Evolutionary conservation across 2,797 vertebrate species (phyloP).

Genomic region (Pempheris klunzingeri): DNA sequence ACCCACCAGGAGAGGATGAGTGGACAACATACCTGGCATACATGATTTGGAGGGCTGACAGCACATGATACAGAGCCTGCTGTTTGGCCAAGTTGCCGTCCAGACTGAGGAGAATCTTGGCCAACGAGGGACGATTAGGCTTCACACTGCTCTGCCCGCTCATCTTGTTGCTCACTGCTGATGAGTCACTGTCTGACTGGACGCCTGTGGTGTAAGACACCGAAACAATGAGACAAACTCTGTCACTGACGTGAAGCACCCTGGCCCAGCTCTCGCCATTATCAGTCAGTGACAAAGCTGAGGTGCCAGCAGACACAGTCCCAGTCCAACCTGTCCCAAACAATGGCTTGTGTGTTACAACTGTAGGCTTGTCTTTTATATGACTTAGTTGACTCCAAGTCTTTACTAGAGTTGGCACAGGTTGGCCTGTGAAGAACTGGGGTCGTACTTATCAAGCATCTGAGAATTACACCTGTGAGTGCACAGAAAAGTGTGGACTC

Average conservation of each 20-base stretch:
- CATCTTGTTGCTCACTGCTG: conserved; percentile 92
- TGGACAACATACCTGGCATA: conserved; percentile 92
- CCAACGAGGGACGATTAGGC: conserved; percentile 94
- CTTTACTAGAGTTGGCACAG: not conserved
- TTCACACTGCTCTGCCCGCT: conserved; percentile 90
- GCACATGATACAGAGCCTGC: conserved; percentile 94
- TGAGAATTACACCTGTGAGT: too few relatives aligned
- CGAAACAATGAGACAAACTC: conserved; percentile 26
- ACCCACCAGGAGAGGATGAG: not conserved
- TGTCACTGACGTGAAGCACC: not conserved
- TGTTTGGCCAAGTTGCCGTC: conserved; percentile 97
- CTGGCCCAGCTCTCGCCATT: not conserved
- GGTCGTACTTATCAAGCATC: not conserved
- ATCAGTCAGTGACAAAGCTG: not conserved
- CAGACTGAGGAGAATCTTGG: conserved; percentile 96
- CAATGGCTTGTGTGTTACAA: not conserved
- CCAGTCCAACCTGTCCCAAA: not conserved
- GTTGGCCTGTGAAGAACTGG: not conserved
- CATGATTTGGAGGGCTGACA: conserved; percentile 96
- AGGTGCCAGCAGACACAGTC: not conserved
- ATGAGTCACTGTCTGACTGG: conserved; percentile 94
- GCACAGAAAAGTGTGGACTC: too few relatives aligned
- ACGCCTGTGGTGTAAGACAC: conserved; percentile 85
- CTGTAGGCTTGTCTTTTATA: not conserved
- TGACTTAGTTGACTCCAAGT: not conserved